Percentiles rank a stretch among this genome's conserved stretches.
phyloP scores from a whole-genome alignment of 2,888 invertebrate species.

The Parnassius apollo region DNA sequence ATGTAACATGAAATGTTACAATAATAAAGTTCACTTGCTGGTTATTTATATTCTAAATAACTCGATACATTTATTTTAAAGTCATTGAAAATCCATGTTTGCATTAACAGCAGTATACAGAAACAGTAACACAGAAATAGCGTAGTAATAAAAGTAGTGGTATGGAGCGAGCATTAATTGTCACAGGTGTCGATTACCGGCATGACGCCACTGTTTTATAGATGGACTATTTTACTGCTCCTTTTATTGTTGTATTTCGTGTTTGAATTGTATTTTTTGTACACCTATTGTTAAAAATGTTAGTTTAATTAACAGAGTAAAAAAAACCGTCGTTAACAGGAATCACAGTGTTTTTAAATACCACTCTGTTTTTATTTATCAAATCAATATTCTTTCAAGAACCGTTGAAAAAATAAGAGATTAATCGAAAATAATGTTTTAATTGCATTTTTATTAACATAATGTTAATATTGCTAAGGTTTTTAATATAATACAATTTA shows the following conservation, averaged over 20 bases:
- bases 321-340: constrained; percentile 21
- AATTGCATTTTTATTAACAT: no score
- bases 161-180: constrained; percentile 55
- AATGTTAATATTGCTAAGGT: no score
- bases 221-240: constrained; percentile 42
- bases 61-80: background rate
- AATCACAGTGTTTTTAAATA: constrained; percentile 10
- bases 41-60: background rate
- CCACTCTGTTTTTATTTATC: constrained; percentile 16
- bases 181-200: constrained; percentile 66
- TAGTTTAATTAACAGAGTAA: constrained; percentile 20
- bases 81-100: constrained; percentile 28
- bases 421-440: no score
- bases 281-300: constrained; percentile 19
- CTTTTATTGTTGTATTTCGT: constrained; percentile 39
- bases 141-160: constrained; percentile 51
- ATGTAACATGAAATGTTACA: no score
- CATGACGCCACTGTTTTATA: constrained; percentile 47
- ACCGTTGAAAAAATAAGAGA: no score
- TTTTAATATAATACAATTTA: no score
- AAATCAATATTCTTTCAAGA: constrained; percentile 10
- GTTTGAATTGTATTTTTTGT: constrained; percentile 33
- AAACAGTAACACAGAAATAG: constrained; percentile 28
- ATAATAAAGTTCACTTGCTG: no score
- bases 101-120: constrained; percentile 28